Evolutionary conservation across 1,140 invertebrate genomes (phyloP), one percentile per base, ranked within the genome.

Genomic region (Antheraea mylitta): DNA sequence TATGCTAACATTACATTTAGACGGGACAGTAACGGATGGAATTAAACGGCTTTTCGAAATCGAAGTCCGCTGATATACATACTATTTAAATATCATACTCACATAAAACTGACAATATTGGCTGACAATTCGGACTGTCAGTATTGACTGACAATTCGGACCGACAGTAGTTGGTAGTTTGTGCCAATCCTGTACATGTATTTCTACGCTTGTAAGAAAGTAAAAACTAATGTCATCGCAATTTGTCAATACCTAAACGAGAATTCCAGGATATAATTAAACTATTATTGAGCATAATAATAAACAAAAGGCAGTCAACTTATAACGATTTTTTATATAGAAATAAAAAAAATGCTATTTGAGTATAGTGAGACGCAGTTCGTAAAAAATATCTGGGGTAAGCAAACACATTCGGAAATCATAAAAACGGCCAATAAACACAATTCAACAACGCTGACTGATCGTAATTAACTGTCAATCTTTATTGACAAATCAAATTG

Each of bases 231-330:
- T 80, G 76, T 85, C 85, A 81, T 78, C 73, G 78, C 66, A 69
- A 30, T 75, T 72, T 74, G 77, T 79, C 79, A 74, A 77, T 79
- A 86, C 77, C 77, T 83, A 80, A 70, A 75, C 76, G 69, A 77
- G 74, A 79, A 65, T 42, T 75, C 69, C 74, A 75, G 60, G 74
- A 81, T 70, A 68, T 71, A 79, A 85, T 84, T 85, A 86, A 82
- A 83, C 83, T 89, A 90, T 75, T 63, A 69, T 91, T 91, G 89
- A 91, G 89, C 89, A 90, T 87, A 90, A 81, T 61, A 81, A 85
- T 85, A 85, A 85, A 89, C 77, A 73, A 84, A 87, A 87, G 89
- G 88, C 87, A 91, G 89, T 91, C 85, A 85, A 85, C 79, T 83
- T 88, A 86, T 82, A 77, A 85, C 75, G 73, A 76, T 42, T 42